phyloP scores from a whole-genome alignment of 2,113 vertebrate species.

The Glaucidium brasilianum region DNA sequence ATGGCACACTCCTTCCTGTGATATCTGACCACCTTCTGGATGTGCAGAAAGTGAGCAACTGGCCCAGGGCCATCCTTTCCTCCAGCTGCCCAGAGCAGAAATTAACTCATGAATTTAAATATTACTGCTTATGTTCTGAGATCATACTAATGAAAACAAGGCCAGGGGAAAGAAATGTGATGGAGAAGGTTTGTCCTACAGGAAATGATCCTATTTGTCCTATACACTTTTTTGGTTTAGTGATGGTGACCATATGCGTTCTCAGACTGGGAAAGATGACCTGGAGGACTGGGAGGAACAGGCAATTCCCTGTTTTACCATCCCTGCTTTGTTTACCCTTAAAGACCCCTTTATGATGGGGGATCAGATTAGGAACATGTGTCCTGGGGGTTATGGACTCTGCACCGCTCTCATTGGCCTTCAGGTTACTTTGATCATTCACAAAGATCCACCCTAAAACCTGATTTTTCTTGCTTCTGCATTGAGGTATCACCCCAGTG shows the following conservation, averaged over 20 bases:
- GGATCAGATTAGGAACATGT: not conserved
- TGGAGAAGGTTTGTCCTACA: not conserved
- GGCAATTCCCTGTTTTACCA: not conserved
- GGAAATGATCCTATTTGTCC: not conserved
- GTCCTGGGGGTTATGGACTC: not conserved
- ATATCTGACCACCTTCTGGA: not conserved
- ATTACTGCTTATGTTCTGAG: not conserved
- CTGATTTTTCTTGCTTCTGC: not conserved
- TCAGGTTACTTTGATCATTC: not conserved
- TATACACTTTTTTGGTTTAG: accelerated
- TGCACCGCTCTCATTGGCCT: not conserved
- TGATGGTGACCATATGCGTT: not conserved
- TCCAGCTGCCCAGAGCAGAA: not conserved
- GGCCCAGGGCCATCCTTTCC: not conserved
- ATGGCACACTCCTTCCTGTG: too few relatives aligned
- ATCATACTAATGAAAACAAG: not conserved
- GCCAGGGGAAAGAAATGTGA: not conserved
- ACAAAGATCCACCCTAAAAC: not conserved
- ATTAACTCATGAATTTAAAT: not conserved
- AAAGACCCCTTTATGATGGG: not conserved
- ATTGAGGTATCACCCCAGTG: not conserved
- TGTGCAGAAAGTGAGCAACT: not conserved
- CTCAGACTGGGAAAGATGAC: not conserved
- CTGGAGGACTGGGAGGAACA: not conserved
- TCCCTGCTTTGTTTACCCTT: not conserved